These are phyloP conservation scores for Acropora tenuis DNA, from an alignment of 64 coral and sea anemone genomes.

Conservation along the genomic window DNA sequence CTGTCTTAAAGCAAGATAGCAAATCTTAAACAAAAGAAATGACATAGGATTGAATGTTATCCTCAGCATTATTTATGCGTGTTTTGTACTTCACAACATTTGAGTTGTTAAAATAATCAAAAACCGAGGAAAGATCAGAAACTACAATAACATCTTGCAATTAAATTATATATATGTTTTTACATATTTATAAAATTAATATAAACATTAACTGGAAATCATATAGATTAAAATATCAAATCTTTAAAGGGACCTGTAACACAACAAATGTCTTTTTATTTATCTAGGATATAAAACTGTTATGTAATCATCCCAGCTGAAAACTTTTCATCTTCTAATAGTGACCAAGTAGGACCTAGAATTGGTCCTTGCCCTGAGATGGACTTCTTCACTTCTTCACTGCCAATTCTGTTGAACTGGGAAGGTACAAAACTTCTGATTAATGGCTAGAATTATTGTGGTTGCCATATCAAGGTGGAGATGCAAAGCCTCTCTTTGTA, in stretches of 20 bases:
- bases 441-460: neutral
- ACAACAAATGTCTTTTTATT: constrained; percentile 9
- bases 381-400: constrained; percentile 8
- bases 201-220: neutral
- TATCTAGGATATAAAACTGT: neutral
- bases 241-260: constrained; percentile 9
- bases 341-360: neutral
- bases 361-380: neutral
- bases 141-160: neutral
- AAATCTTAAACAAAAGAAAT: neutral
- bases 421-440: constrained; percentile 1
- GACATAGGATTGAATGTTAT: too few species aligned
- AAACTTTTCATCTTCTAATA: neutral
- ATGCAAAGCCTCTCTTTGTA: too few species aligned
- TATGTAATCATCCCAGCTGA: neutral
- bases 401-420: neutral
- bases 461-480: constrained; percentile 10
- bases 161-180: too few species aligned
- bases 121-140: constrained; percentile 16
- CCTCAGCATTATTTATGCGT: neutral
- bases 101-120: neutral
- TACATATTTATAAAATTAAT: neutral
- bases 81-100: too few species aligned
- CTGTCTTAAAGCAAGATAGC: too few species aligned
- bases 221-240: neutral